phyloP scores from a whole-genome alignment of 2,797 vertebrate species.

The Chromobotia macracanthus region DNA sequence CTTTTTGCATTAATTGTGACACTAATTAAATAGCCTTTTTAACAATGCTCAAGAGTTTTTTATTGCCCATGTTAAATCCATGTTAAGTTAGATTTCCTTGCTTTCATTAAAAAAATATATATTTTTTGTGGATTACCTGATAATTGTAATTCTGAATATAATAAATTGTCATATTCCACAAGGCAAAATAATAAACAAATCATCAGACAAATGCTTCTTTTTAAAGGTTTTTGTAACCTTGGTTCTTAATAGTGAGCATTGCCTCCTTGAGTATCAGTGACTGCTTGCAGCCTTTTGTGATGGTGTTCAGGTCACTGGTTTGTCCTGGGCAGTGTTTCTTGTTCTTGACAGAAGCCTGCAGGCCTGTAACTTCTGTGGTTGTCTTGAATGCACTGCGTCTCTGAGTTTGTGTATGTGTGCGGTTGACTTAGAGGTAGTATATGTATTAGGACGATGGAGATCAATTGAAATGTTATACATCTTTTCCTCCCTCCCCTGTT shows the following conservation, averaged over 20 bases:
- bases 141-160: too few species aligned
- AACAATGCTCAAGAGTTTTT: too few species aligned
- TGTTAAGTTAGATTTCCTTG: too few species aligned
- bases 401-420: constrained; percentile 14
- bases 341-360: not conserved
- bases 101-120: too few species aligned
- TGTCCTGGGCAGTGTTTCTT: not conserved
- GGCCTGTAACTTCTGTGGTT: not conserved
- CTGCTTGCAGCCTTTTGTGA: not conserved
- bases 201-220: too few species aligned
- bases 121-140: too few species aligned
- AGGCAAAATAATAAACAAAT: too few species aligned
- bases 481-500: constrained; percentile 37
- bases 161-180: too few species aligned
- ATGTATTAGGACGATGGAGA: constrained; percentile 15
- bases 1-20: too few species aligned
- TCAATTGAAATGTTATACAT: constrained; percentile 39
- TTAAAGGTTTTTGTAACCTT: not conserved
- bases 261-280: not conserved
- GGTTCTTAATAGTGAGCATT: not conserved
- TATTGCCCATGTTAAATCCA: too few species aligned
- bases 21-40: too few species aligned
- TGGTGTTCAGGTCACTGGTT: not conserved
- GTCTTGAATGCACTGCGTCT: not conserved
- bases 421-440: not conserved